Evolutionary conservation across 2,888 invertebrate genomes (phyloP).

Genomic region (Iphiclides podalirius): DNA sequence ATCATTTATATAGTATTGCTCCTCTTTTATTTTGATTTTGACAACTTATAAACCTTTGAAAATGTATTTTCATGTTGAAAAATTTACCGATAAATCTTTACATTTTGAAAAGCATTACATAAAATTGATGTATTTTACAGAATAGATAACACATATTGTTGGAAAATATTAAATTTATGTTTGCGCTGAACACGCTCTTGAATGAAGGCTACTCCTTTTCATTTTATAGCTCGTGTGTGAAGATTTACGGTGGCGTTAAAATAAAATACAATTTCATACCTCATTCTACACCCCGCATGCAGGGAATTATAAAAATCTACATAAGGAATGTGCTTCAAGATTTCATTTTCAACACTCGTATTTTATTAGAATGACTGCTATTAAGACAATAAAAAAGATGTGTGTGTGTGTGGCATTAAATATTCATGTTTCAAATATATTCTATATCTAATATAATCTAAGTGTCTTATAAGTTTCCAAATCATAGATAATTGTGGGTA

Average conservation of each 20-base stretch:
- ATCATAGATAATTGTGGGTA: too few relatives aligned
- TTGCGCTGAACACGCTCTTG: conserved; percentile 44
- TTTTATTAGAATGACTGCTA: conserved; percentile 54
- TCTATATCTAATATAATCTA: too few relatives aligned
- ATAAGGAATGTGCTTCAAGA: conserved; percentile 42
- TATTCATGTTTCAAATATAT: too few relatives aligned
- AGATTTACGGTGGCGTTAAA: conserved; percentile 71
- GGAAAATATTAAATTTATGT: conserved; percentile 56
- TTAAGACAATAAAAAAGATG: conserved; percentile 32
- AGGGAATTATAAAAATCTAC: conserved; percentile 70
- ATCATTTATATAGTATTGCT: too few relatives aligned
- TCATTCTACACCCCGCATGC: conserved; percentile 44
- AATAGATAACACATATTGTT: conserved; percentile 34
- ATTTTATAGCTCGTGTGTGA: conserved; percentile 53
- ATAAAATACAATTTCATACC: conserved; percentile 73
- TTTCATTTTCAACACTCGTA: conserved; percentile 52
- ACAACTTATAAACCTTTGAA: too few relatives aligned
- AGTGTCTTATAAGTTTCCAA: too few relatives aligned
- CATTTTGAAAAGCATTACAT: conserved; percentile 10
- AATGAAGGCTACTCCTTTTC: conserved; percentile 54
- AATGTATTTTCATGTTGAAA: too few relatives aligned
- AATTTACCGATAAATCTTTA: conserved; percentile 10
- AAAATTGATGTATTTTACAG: conserved; percentile 19
- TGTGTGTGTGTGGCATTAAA: too few relatives aligned
- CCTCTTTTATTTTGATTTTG: too few relatives aligned